A percentile compares a stretch with the other conserved stretches of the same genome.
Conservation (phyloP, 2,888 invertebrate genomes). For the Seira sanloemensis region DNA sequence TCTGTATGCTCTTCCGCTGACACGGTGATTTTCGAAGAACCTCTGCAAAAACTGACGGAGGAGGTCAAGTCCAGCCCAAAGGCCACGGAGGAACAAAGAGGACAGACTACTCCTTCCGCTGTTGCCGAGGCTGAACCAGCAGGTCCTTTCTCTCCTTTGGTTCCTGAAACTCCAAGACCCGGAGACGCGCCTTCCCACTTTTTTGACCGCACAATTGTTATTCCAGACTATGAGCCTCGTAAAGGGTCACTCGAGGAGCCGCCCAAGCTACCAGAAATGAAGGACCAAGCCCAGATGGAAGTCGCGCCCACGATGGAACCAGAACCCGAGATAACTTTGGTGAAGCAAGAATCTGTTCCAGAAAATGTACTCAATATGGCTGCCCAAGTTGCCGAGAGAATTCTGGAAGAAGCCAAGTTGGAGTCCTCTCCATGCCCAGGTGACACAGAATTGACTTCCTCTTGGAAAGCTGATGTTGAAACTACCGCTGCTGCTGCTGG, state of each 20-base stretch:
- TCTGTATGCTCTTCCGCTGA: conserved; percentile 28
- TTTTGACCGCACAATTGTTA: conserved; percentile 63
- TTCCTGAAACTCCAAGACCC: conserved; percentile 48
- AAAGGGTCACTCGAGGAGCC: not conserved
- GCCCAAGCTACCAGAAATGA: not conserved
- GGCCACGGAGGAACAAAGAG: too few relatives aligned
- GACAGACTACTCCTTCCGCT: too few relatives aligned
- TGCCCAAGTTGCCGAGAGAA: conserved; percentile 45
- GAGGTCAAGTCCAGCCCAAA: too few relatives aligned
- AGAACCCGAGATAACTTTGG: conserved; percentile 37
- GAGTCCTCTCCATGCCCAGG: too few relatives aligned
- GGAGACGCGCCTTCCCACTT: conserved; percentile 40
- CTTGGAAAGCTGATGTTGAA: not conserved
- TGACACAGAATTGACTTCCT: too few relatives aligned
- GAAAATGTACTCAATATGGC: conserved; percentile 41
- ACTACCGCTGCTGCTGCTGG: not conserved
- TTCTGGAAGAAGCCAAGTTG: conserved; percentile 35
- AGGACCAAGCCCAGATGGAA: too few relatives aligned
- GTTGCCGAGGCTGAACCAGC: too few relatives aligned
- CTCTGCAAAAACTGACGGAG: too few relatives aligned
- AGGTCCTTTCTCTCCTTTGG: conserved; percentile 61
- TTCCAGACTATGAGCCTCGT: conserved; percentile 58
- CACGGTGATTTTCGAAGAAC: conserved; percentile 8
- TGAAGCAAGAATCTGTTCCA: conserved; percentile 37
- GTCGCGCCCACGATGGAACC: not conserved